Evolutionary conservation across 2,888 invertebrate genomes (phyloP).

Genomic region (Pemphredon lugubris): DNA sequence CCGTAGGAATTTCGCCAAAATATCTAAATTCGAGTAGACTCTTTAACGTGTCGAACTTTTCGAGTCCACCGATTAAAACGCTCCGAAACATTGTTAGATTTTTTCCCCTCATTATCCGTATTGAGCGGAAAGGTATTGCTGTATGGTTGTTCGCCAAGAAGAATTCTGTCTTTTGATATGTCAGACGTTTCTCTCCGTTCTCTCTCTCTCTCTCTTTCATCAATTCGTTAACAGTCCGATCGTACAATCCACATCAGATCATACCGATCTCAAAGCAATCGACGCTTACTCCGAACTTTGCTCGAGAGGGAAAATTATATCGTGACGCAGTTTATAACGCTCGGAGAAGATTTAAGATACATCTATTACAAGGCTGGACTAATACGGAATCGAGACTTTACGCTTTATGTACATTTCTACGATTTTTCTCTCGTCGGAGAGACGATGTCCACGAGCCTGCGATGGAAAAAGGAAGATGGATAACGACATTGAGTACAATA

Average conservation of each 20-base stretch:
- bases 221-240: background rate
- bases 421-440: background rate
- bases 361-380: constrained; percentile 11
- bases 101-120: constrained; percentile 67
- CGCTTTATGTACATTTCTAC: background rate
- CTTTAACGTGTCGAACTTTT: constrained; percentile 12
- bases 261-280: too few relatives aligned
- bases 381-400: background rate
- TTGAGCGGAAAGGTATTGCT: constrained; percentile 78
- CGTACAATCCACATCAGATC: background rate
- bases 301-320: constrained; percentile 2
- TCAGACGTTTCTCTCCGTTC: constrained; percentile 60
- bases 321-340: background rate
- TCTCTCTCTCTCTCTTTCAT: constrained; percentile 12
- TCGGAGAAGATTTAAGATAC: background rate
- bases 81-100: constrained; percentile 57
- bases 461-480: constrained; percentile 22
- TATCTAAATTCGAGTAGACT: constrained; percentile 28
- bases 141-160: constrained; percentile 66
- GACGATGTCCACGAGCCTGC: background rate
- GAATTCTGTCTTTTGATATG: constrained; percentile 75
- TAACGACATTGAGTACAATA: constrained; percentile 41
- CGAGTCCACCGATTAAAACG: constrained; percentile 51
- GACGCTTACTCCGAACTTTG: background rate
- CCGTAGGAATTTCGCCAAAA: background rate